Evolutionary conservation across 2,888 invertebrate species (phyloP).

Genomic region (Amitus sp.): DNA sequence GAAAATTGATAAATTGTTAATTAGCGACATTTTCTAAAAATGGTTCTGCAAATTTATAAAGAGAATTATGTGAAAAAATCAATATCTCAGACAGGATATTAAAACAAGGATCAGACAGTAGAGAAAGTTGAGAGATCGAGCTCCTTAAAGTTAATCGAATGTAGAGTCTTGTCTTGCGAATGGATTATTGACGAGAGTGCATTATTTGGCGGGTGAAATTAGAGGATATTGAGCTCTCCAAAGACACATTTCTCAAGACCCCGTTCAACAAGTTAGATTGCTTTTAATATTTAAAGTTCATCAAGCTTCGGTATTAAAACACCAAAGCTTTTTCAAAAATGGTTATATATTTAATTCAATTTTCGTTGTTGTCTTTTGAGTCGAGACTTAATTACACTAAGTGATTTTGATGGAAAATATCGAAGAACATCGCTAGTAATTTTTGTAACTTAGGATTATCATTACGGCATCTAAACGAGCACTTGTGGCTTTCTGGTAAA

Average conservation of each 20-base stretch:
- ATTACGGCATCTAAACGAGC: conserved; percentile 50
- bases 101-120: no score
- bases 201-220: no score
- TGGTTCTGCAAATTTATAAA: no score
- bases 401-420: conserved; percentile 21
- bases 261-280: conserved; percentile 58
- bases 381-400: no score
- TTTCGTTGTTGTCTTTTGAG: conserved; percentile 39
- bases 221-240: conserved; percentile 41
- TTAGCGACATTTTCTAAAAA: no score
- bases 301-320: conserved; percentile 48
- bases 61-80: no score
- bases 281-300: conserved; percentile 61
- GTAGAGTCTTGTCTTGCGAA: not conserved
- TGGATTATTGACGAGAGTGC: no score
- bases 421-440: conserved; percentile 38
- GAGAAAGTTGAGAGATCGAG: no score
- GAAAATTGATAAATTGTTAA: no score
- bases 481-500: conserved; percentile 50
- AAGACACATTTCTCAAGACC: conserved; percentile 41
- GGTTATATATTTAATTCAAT: conserved; percentile 44
- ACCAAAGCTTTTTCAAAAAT: no score
- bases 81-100: no score
- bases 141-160: not conserved
- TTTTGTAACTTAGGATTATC: conserved; percentile 53